Conservation (phyloP, 64 coral and sea anemone genomes). For the Actinia equina region DNA sequence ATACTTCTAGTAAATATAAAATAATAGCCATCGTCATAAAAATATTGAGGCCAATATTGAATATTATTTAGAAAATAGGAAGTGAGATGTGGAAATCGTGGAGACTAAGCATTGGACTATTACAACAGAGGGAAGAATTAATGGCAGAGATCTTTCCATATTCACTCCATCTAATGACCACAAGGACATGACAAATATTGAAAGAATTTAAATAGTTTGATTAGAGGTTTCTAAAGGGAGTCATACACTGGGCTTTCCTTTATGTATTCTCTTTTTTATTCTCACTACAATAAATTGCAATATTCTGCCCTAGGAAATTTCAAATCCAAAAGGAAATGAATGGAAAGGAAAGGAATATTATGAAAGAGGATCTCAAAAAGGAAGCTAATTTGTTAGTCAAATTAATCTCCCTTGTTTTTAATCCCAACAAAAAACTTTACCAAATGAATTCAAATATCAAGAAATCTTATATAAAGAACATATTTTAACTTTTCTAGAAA, state of each 20-base stretch:
- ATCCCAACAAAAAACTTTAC: neutral
- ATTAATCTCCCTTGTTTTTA: neutral
- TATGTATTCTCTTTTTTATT: neutral
- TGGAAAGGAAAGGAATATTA: neutral
- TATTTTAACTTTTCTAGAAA: neutral
- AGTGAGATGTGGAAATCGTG: neutral
- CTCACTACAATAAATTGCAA: neutral
- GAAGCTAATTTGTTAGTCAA: slow-evolving; percentile 1
- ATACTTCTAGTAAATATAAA: too few relatives aligned
- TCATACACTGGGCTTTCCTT: neutral
- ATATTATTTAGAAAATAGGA: neutral
- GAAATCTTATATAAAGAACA: neutral
- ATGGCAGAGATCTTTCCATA: neutral
- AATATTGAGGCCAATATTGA: neutral
- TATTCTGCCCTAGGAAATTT: neutral
- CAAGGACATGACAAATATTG: neutral
- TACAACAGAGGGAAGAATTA: neutral
- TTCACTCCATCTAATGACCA: neutral
- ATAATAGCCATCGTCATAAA: too few relatives aligned
- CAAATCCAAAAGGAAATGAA: neutral
- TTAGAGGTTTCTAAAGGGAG: neutral
- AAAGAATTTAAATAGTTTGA: neutral
- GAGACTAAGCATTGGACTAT: neutral
- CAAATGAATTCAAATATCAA: neutral
- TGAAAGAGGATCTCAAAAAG: neutral